Base-by-base conservation (phyloP, 1,140 invertebrate genomes). In the Archivesica marissinica region DNA sequence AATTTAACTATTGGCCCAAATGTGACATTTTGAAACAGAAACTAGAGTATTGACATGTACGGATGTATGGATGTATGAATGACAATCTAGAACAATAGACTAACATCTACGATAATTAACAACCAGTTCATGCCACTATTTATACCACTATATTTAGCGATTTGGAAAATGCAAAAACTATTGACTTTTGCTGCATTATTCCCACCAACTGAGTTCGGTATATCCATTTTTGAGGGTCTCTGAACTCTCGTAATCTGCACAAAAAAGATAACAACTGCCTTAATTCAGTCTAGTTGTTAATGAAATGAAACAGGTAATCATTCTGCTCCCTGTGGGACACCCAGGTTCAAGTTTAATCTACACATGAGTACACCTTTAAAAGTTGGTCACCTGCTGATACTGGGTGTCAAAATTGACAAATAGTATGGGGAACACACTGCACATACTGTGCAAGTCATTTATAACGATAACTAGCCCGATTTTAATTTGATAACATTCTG, bases 361-460 rank as follows among this genome's bases (percentile, higher is more conserved):
- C 7, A 41, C 64, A n/a, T 59, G 33, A 56, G 33, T 47, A 59
- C 41, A 64, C 75, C 44, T 30, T 33, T 79, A 9, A 66, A 66
- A 79, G n/a, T 66, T 41, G 41, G 68, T 68, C 77, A 66, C 52
- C 59, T 66, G 33, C 44, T 79, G 77, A 35, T 79, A 79, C 56
- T 35, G 25, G 77, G 23, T 68, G 77, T 66, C 77, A 79, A 30
- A 41, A 41, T 23, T 79, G 77, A 79, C 61, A 79, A 79, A 79
- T 79, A 25, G 39, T 11, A 33, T 17, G 13, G 54, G n/a, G 3
- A n/a, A n/a, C 25, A 50, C 17, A 41, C 44, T 52, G 30, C 38
- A 47, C 59, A 66, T 79, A 64, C 77, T 79, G 77, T 64, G 77
- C 54, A 47, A 64, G 77, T 79, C 47, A 79, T 79, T 79, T 50